Percentiles rank a stretch among this genome's conserved stretches.
phyloP scores from a whole-genome alignment of 2,797 vertebrate genomes.

The Myiotriccus ornatus region DNA sequence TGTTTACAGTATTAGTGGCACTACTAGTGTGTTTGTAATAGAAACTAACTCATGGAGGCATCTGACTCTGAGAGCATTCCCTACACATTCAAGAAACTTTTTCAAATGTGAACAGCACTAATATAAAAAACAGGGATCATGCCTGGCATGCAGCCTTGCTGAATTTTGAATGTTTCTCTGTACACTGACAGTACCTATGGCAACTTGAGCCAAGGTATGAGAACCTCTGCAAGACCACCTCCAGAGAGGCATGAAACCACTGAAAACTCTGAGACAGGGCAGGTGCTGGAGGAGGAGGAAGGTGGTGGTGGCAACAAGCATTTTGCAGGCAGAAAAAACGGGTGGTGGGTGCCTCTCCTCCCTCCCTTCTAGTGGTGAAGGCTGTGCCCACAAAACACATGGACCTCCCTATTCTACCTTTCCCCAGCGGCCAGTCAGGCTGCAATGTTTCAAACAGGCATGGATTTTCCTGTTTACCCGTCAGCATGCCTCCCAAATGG shows the following conservation, averaged over 20 bases:
- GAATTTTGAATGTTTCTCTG: background rate
- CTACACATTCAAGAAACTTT: background rate
- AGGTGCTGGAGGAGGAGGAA: background rate
- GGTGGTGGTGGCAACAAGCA: background rate
- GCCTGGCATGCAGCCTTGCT: background rate
- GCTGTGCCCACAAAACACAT: background rate
- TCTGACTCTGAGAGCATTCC: background rate
- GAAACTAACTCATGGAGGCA: background rate
- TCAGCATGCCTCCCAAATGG: background rate
- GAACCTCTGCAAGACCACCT: background rate
- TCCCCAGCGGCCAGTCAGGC: background rate
- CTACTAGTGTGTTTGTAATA: background rate
- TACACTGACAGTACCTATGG: rapidly evolving
- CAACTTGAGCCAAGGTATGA: background rate
- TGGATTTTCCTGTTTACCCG: background rate
- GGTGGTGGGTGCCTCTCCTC: background rate
- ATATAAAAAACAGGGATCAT: background rate
- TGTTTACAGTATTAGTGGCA: background rate
- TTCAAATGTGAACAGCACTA: background rate
- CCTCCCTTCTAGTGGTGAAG: background rate
- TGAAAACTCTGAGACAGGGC: background rate
- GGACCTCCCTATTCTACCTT: background rate
- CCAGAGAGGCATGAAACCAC: background rate
- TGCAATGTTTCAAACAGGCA: background rate
- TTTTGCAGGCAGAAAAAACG: background rate